Evolutionary conservation across 1,140 invertebrate genomes (phyloP).

Genomic region (Aporrectodea caliginosa): DNA sequence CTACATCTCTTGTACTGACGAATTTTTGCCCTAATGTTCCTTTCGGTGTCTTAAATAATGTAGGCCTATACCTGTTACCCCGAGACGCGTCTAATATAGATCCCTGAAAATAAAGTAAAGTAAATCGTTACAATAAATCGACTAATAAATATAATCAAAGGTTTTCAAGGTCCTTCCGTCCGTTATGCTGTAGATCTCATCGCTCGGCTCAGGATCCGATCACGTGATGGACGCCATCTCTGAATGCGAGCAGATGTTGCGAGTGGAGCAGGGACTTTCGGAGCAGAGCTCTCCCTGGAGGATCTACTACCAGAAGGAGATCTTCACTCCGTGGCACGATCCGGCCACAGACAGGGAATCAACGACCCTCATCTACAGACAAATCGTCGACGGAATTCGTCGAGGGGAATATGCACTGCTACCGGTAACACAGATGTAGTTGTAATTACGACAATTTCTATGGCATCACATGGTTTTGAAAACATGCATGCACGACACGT

Average conservation of each 20-base stretch:
- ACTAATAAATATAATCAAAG: too few species aligned
- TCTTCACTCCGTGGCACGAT: conserved; percentile 49
- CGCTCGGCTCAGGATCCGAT: conserved; percentile 48
- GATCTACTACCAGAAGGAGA: conserved; percentile 49
- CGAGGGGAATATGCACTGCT: conserved; percentile 38
- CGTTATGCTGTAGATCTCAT: conserved; percentile 44
- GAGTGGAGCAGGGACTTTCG: background rate
- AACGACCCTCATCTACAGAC: conserved; percentile 46
- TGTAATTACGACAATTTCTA: too few species aligned
- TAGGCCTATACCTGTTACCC: too few species aligned
- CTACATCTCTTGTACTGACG: too few species aligned
- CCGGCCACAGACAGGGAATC: conserved; percentile 37
- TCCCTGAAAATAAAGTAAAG: too few species aligned
- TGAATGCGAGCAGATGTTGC: conserved; percentile 47
- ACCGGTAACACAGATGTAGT: background rate
- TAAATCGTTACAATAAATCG: too few species aligned
- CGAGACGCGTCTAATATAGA: too few species aligned
- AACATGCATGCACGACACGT: too few species aligned
- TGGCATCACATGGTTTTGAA: too few species aligned
- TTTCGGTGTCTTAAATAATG: too few species aligned
- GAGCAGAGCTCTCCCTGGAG: conserved; percentile 40
- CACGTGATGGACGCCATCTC: conserved; percentile 51
- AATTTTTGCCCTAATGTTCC: too few species aligned
- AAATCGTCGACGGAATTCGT: conserved; percentile 47
- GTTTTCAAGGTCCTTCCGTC: background rate